Percentiles rank a stretch among this genome's conserved stretches.
phyloP scores from a whole-genome alignment of 2,888 invertebrate genomes.

The Drosophila nr. perissopoda region DNA sequence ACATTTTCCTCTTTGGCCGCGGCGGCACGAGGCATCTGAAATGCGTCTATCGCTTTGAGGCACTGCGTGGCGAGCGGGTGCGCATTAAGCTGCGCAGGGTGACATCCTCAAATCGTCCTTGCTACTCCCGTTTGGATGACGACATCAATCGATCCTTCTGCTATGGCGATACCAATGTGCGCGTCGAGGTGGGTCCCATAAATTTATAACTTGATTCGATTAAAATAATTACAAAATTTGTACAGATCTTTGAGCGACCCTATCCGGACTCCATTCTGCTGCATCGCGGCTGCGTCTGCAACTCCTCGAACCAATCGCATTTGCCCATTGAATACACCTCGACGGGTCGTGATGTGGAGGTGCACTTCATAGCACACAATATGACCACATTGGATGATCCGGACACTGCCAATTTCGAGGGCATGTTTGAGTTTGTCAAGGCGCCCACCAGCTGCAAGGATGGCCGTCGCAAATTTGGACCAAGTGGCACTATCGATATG shows the following conservation, averaged over 20 bases:
- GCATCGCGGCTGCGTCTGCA: constrained; percentile 92
- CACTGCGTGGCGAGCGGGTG: constrained; percentile 92
- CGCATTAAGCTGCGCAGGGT: constrained; percentile 91
- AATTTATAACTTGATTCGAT: too few relatives aligned
- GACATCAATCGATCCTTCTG: constrained; percentile 90
- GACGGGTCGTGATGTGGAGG: constrained; percentile 90
- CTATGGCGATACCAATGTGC: constrained; percentile 89
- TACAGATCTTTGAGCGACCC: constrained; percentile 89
- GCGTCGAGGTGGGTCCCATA: constrained; percentile 86
- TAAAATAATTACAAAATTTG: too few relatives aligned
- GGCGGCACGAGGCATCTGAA: constrained; percentile 93
- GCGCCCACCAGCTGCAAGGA: constrained; percentile 89
- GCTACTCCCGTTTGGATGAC: constrained; percentile 85
- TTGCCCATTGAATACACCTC: constrained; percentile 92
- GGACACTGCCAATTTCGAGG: constrained; percentile 93
- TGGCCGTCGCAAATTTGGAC: constrained; percentile 89
- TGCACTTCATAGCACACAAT: constrained; percentile 92
- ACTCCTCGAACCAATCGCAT: constrained; percentile 86
- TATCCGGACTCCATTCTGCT: constrained; percentile 90
- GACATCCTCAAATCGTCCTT: constrained; percentile 87
- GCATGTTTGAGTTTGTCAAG: constrained; percentile 92
- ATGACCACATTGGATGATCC: constrained; percentile 95
- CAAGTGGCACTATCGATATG: constrained; percentile 91
- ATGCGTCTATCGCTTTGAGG: constrained; percentile 95
- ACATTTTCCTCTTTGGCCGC: constrained; percentile 94